Base-by-base conservation (phyloP, 2,888 invertebrate species). In the Phymatocera aterrima region DNA sequence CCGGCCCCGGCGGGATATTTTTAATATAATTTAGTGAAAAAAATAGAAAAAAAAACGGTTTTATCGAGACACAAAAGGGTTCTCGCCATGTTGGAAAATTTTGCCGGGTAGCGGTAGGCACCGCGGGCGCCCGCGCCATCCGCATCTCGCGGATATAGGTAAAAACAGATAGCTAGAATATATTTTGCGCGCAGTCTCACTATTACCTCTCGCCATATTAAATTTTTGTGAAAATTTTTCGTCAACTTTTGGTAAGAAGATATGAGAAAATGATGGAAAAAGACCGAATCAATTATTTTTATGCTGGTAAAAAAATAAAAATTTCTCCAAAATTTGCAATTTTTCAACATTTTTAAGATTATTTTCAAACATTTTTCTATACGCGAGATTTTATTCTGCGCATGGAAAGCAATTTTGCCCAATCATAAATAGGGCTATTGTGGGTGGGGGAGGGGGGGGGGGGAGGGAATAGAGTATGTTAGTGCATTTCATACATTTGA, bases 391-490 rank as follows among this genome's bases (percentile, higher is more conserved):
- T 90, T 90, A 90, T 90, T 90, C 90, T 90, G 90, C 90, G 90
- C 90, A 90, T 90, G 90, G 90, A 90, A 90, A 90, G 90, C 90
- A 90, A 90, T 90, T 90, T 90, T 90, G 89, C 89, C 90, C 90
- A 90, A 90, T 90, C 90, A 90, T 90, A 90, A 90, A 90, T 90
- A 90, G 90, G 90, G 90, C 90, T 90, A 90, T 90, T 90, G 90
- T 90, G 89, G 90, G n/a, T n/a, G n/a, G n/a, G n/a, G n/a, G n/a
- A n/a, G n/a, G n/a, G n/a, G n/a, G n/a, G n/a, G n/a, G n/a, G n/a
- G n/a, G n/a, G n/a, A n/a, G 90, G 90, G 90, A 89, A 89, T 88
- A 86, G 88, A 84, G 85, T 87, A 89, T 89, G 89, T 87, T 88
- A 84, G 88, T 85, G 88, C 88, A 90, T 90, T 89, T 89, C 90